Conservation (phyloP, 64 coral and sea anemone genomes). For the Porites lutea region DNA sequence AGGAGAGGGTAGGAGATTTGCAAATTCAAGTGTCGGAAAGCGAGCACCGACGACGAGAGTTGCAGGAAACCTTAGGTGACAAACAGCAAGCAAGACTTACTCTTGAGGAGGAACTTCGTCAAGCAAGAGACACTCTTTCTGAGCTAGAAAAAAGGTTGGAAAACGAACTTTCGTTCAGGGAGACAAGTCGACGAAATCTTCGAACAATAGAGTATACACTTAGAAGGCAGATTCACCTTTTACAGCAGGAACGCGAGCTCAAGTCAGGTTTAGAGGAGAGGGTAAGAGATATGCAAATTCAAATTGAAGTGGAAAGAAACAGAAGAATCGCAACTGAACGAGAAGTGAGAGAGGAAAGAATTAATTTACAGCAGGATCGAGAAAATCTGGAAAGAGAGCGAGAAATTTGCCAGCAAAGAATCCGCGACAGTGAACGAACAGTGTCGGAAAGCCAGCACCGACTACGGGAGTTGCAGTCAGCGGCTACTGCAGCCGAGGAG, state of each 20-base stretch:
- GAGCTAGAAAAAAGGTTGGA: slow-evolving; percentile 72
- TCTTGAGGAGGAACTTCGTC: slow-evolving; percentile 50
- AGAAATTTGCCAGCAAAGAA: slow-evolving; percentile 51
- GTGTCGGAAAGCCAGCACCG: slow-evolving; percentile 52
- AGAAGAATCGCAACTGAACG: slow-evolving; percentile 12
- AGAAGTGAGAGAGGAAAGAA: slow-evolving; percentile 46
- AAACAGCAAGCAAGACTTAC: neutral
- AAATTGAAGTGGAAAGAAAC: slow-evolving; percentile 42
- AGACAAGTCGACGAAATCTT: slow-evolving; percentile 58
- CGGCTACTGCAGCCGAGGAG: slow-evolving; percentile 46
- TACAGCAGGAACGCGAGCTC: slow-evolving; percentile 51
- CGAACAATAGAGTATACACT: slow-evolving; percentile 42
- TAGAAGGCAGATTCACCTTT: slow-evolving; percentile 40
- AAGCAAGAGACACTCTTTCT: slow-evolving; percentile 47
- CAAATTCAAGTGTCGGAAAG: slow-evolving; percentile 50
- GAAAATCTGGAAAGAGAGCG: slow-evolving; percentile 33
- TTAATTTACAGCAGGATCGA: slow-evolving; percentile 25
- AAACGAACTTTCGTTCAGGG: slow-evolving; percentile 66
- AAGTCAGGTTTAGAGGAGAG: slow-evolving; percentile 63
- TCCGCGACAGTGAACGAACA: slow-evolving; percentile 51
- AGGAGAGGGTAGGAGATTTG: slow-evolving; percentile 58
- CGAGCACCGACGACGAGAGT: neutral
- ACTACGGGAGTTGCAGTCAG: slow-evolving; percentile 60
- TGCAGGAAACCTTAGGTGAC: slow-evolving; percentile 23
- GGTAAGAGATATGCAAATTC: slow-evolving; percentile 48